phyloP scores from a whole-genome alignment of 2,888 invertebrate genomes.

The Drosophila siamana region DNA sequence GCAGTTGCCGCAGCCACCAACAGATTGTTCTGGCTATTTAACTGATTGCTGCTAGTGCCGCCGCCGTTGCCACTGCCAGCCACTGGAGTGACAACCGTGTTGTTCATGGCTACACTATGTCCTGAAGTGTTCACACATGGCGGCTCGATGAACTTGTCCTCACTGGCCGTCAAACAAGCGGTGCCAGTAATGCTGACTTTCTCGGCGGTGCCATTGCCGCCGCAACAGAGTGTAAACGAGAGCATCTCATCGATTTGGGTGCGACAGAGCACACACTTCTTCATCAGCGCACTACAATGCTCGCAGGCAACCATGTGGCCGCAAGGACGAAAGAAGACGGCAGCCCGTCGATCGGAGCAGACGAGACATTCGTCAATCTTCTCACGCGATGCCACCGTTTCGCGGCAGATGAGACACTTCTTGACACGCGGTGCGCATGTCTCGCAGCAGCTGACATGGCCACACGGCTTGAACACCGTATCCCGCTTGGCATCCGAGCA shows the following conservation, averaged over 20 bases:
- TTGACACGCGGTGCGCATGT: constrained; percentile 95
- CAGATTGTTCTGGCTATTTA: constrained; percentile 82
- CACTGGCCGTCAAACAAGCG: constrained; percentile 47
- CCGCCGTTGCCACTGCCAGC: constrained; percentile 51
- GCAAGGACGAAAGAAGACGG: constrained; percentile 97
- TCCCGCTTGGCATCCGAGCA: constrained; percentile 97
- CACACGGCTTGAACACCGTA: constrained; percentile 94
- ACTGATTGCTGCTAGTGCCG: constrained; percentile 67
- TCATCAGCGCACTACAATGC: constrained; percentile 96
- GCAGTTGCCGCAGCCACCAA: constrained; percentile 60
- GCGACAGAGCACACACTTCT: constrained; percentile 98
- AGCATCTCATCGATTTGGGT: constrained; percentile 92
- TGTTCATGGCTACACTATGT: constrained; percentile 85
- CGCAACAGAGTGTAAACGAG: constrained; percentile 87
- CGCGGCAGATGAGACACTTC: constrained; percentile 97
- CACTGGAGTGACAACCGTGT: constrained; percentile 82
- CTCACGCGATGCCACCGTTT: constrained; percentile 91
- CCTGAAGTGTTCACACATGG: constrained; percentile 84
- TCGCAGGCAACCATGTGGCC: constrained; percentile 92
- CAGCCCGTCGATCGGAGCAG: constrained; percentile 96
- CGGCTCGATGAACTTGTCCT: constrained; percentile 74
- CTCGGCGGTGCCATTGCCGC: constrained; percentile 84
- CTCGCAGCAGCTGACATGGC: constrained; percentile 97
- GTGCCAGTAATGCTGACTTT: constrained; percentile 72
- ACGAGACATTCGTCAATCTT: constrained; percentile 98